Conservation (phyloP, 92 coral and sea anemone species). For the Ricordea florida region DNA sequence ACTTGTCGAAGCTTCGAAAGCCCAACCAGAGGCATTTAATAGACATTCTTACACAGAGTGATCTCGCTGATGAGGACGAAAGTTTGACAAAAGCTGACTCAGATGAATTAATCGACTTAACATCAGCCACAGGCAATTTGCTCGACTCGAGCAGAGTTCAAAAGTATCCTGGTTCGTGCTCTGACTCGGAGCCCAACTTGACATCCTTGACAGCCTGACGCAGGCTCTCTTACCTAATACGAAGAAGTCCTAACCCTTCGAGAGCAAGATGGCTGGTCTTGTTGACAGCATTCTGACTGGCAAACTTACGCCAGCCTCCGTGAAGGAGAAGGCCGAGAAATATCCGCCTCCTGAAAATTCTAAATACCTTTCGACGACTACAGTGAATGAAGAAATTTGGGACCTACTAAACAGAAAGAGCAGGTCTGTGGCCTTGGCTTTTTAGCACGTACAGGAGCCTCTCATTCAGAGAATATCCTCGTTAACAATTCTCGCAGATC, state of each 20-base stretch:
- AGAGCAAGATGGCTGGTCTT: constrained; percentile 35
- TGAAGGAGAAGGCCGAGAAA: constrained; percentile 49
- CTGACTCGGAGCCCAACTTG: background rate
- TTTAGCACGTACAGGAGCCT: constrained; percentile 38
- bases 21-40: too few relatives aligned
- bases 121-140: constrained; percentile 1
- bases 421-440: constrained; percentile 55
- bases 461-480: constrained; percentile 53
- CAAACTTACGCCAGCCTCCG: constrained; percentile 8
- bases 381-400: constrained; percentile 58
- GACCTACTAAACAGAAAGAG: constrained; percentile 26
- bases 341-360: constrained; percentile 61
- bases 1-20: too few relatives aligned
- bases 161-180: background rate
- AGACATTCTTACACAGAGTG: too few relatives aligned
- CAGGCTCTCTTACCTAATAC: constrained; percentile 36
- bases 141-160: constrained; percentile 52
- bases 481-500: constrained; percentile 33
- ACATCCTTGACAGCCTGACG: constrained; percentile 59
- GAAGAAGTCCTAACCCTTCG: constrained; percentile 28
- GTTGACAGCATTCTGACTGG: constrained; percentile 40
- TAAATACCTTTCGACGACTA: constrained; percentile 12
- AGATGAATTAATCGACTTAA: too few relatives aligned
- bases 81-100: too few relatives aligned
- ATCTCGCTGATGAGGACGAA: too few relatives aligned